Conservation (phyloP, 2,797 vertebrate genomes). For the Acanthis flammea region DNA sequence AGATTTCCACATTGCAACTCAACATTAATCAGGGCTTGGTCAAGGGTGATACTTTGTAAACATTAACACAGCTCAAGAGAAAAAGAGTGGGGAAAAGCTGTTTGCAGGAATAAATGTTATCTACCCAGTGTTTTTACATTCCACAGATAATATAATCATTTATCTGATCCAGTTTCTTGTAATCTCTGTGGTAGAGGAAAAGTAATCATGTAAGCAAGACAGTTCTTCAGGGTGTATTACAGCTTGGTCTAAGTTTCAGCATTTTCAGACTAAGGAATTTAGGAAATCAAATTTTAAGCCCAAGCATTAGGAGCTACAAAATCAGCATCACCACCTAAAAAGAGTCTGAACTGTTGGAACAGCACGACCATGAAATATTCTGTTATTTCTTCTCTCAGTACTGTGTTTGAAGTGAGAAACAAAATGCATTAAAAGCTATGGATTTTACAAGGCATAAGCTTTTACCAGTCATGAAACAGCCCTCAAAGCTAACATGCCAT, state of each 20-base stretch:
- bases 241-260: not conserved
- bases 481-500: not conserved
- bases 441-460: slow-evolving; percentile 21
- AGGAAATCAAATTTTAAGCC: not conserved
- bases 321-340: not conserved
- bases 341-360: not conserved
- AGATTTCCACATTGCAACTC: not conserved
- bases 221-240: not conserved
- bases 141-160: not conserved
- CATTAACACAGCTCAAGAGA: not conserved
- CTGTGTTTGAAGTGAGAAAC: not conserved
- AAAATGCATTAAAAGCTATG: slow-evolving; percentile 6
- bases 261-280: not conserved
- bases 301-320: not conserved
- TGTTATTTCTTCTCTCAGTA: not conserved
- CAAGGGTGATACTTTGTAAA: not conserved
- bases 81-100: not conserved
- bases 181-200: not conserved
- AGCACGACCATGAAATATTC: not conserved
- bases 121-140: not conserved
- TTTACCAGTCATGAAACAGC: not conserved
- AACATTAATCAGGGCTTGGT: not conserved
- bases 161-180: not conserved
- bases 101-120: not conserved
- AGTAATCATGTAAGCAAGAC: not conserved